Base-by-base conservation (phyloP, 2,113 vertebrate genomes). In the Bambusicola thoracicus region DNA sequence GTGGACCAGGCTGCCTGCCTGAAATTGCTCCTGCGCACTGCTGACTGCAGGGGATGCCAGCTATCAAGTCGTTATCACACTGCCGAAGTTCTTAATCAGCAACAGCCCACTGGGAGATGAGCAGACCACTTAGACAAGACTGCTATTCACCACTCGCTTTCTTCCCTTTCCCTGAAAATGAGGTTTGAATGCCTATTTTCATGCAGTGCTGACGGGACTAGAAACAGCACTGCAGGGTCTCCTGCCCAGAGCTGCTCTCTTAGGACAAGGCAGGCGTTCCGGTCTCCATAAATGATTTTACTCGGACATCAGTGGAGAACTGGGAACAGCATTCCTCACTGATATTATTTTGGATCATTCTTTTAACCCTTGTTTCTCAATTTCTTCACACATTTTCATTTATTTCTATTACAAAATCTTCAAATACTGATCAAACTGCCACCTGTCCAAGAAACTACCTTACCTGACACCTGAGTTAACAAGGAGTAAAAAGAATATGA, bases 261-360 rank as follows among this genome's bases (percentile, higher is more conserved):
- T n/a, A 34, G 0, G 4, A 72, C 13, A 53, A 25, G 24, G 17
- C 44, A 25, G n/a, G 18, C 12, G 40, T 80, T n/a, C 7, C 41
- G 4, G 2, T 46, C 43, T 51, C 16, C 2, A 17, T 13, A 13
- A 3, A 46, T 27, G 51, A 51, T 41, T 61, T 61, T 25, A 29
- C 41, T 65, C 43, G 59, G 29, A 53, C 63, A 68, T 80, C 19
- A 30, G 12, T 43, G 40, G 24, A 19, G 9, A 22, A 55, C 27
- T 44, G 15, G 24, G 32, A 75, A 49, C 11, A 58, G 32, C 22
- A 11, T 40, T 79, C 6, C 11, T 73, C 53, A 38, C 38, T 53
- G 3, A 44, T 43, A 21, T 72, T 65, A 44, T 32, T 89, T 51
- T 25, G 46, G 21, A 25, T 6, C 38, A 70, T 65, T 81, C 19